These are phyloP conservation scores for Spongilla lacustris DNA, from an alignment of 37 sponge, comb jelly and placozoan species.

Conservation along the genomic window DNA sequence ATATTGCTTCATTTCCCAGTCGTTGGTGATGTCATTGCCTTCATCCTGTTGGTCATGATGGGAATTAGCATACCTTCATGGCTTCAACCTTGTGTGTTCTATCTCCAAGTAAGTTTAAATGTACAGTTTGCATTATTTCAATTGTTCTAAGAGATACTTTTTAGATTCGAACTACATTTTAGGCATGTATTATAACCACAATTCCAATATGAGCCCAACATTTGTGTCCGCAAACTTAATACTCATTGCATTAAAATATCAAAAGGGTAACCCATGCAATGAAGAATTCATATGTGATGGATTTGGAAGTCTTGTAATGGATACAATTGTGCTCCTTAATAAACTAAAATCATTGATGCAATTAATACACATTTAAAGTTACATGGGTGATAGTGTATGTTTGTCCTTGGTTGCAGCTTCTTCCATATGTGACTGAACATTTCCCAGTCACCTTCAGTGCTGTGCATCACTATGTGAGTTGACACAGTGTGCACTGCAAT, in stretches of 20 bases:
- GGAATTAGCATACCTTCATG: constrained; percentile 20
- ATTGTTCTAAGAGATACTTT: too few species aligned
- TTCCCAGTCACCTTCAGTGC: constrained; percentile 58
- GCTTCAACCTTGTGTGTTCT: constrained; percentile 38
- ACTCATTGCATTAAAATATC: too few species aligned
- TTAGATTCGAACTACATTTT: too few species aligned
- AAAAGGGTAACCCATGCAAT: too few species aligned
- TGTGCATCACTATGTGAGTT: constrained; percentile 52
- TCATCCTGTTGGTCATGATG: constrained; percentile 5
- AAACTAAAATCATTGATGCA: too few species aligned
- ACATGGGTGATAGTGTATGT: neutral
- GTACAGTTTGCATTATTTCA: neutral
- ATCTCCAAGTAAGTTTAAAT: constrained; percentile 33
- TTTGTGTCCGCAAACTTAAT: too few species aligned
- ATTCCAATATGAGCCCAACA: too few species aligned
- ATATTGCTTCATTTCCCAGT: neutral
- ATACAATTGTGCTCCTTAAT: too few species aligned
- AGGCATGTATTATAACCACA: too few species aligned
- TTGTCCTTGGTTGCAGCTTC: constrained; percentile 12
- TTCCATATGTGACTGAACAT: constrained; percentile 48
- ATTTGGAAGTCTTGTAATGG: too few species aligned
- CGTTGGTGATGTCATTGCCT: constrained; percentile 6
- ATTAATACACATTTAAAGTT: neutral
- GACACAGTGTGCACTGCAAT: too few species aligned
- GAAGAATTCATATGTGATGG: too few species aligned